phyloP scores from a whole-genome alignment of 1,140 invertebrate genomes.

The Goniozus legneri region DNA sequence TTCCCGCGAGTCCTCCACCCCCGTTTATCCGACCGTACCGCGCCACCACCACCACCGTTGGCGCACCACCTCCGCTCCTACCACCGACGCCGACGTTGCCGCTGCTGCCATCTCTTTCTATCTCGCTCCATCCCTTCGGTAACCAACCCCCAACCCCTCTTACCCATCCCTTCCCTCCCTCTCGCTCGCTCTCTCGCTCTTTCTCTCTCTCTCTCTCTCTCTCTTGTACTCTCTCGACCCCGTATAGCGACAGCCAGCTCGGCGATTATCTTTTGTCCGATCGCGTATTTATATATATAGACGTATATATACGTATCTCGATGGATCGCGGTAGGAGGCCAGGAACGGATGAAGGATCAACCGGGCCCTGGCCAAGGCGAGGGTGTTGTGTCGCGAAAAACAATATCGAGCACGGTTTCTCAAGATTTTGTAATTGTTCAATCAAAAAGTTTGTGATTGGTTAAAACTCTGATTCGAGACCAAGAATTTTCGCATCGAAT shows the following conservation, averaged over 20 bases:
- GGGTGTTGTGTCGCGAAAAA: not conserved
- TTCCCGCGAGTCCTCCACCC: too few relatives aligned
- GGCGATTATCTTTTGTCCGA: conserved; percentile 35
- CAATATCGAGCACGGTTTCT: not conserved
- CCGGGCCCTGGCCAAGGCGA: not conserved
- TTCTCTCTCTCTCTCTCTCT: not conserved
- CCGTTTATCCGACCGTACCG: conserved; percentile 19
- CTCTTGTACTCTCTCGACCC: not conserved
- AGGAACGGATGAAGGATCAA: conserved; percentile 2
- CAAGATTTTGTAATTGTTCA: not conserved
- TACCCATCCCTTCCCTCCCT: not conserved
- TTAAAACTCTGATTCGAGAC: not conserved
- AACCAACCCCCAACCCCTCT: not conserved
- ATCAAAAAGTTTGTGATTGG: not conserved
- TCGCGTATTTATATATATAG: conserved; percentile 14
- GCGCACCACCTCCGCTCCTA: conserved; percentile 1
- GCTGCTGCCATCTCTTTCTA: conserved; percentile 8
- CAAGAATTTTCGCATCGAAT: too few relatives aligned
- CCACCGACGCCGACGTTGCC: conserved; percentile 3
- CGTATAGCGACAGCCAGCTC: conserved; percentile 9
- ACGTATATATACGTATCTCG: conserved; percentile 2
- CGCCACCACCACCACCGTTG: conserved; percentile 1
- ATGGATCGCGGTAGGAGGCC: not conserved
- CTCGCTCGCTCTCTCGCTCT: too few relatives aligned
- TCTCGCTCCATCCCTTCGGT: conserved; percentile 5